Evolutionary conservation across 2,113 vertebrate genomes (phyloP).

Genomic region (Varanus salvator): DNA sequence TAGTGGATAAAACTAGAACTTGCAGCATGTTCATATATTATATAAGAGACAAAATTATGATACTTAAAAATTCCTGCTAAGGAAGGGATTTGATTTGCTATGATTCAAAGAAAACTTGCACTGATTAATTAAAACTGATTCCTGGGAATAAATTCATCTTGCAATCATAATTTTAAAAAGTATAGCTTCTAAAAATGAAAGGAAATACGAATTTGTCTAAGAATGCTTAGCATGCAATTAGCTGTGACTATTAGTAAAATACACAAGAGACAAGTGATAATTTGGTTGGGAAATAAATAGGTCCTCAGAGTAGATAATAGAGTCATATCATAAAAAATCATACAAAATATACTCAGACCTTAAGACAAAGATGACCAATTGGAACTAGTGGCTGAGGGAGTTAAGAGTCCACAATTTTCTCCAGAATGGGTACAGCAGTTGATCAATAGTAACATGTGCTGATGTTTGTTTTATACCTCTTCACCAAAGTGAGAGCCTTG

Average conservation of each 20-base stretch:
- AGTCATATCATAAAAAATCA: neutral
- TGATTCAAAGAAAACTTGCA: neutral
- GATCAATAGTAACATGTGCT: neutral
- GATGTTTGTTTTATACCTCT: too few species aligned
- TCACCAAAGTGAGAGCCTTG: too few species aligned
- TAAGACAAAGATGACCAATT: neutral
- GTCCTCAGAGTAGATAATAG: neutral
- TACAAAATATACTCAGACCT: neutral
- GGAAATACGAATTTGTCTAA: neutral
- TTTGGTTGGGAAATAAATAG: neutral
- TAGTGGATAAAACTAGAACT: neutral
- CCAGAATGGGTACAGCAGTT: neutral
- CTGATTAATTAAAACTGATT: neutral
- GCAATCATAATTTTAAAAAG: neutral
- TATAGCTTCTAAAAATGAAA: neutral
- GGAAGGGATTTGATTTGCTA: conserved; percentile 7
- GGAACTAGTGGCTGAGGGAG: neutral
- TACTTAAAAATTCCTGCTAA: conserved; percentile 3
- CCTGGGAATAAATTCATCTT: conserved; percentile 6
- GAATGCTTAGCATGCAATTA: conserved; percentile 14
- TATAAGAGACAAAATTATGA: conserved; percentile 15
- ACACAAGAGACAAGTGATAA: neutral
- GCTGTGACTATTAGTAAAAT: neutral
- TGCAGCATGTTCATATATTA: conserved; percentile 5
- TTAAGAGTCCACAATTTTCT: neutral